Percentiles rank a stretch among this genome's conserved stretches.
phyloP scores from a whole-genome alignment of 2,113 vertebrate genomes.

The Strigops habroptila region DNA sequence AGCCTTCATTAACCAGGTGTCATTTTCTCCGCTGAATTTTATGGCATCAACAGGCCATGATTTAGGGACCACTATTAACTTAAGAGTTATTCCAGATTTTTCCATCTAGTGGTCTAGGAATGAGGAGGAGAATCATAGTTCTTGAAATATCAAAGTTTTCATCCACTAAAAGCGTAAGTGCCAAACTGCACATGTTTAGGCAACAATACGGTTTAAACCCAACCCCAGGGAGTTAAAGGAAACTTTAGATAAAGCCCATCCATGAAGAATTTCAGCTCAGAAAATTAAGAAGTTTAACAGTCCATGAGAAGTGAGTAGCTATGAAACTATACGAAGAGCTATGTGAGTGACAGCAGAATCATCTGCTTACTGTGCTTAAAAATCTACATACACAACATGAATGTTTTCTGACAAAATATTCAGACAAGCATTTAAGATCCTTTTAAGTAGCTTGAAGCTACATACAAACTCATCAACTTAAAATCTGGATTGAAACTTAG shows the following conservation, averaged over 20 bases:
- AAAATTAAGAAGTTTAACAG: neutral
- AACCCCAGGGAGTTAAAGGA: neutral
- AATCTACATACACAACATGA: neutral
- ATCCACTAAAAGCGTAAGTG: neutral
- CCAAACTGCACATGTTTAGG: neutral
- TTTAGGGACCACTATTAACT: neutral
- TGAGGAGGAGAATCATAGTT: neutral
- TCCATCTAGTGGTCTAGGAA: neutral
- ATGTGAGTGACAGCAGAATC: neutral
- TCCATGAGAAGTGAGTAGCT: neutral
- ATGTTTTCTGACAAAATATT: neutral
- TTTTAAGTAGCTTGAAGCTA: neutral
- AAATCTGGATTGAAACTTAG: neutral
- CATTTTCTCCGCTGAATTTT: neutral
- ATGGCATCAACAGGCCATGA: neutral
- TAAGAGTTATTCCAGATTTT: neutral
- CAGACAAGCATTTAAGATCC: neutral
- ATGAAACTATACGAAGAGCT: neutral
- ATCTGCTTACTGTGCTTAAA: neutral
- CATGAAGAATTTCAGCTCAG: neutral
- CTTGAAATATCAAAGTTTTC: neutral
- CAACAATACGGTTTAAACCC: neutral
- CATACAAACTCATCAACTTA: neutral
- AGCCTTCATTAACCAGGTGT: neutral
- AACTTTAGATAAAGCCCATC: neutral